Conservation (phyloP, 2,888 invertebrate species). For the Iphiclides podalirius region DNA sequence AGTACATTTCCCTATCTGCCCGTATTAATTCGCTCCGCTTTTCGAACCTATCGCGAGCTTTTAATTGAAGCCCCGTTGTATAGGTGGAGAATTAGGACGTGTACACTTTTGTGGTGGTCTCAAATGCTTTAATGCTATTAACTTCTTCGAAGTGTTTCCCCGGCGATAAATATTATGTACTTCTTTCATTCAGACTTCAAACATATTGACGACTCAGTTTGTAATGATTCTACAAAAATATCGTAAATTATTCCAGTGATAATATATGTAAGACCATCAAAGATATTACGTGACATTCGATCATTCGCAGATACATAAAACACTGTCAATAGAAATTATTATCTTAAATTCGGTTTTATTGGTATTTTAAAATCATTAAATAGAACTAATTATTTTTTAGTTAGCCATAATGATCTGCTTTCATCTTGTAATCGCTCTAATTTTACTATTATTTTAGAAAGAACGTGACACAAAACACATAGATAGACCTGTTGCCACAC, state of each 20-base stretch:
- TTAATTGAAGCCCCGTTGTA: constrained; percentile 69
- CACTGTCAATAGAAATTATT: too few species aligned
- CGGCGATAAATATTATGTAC: constrained; percentile 58
- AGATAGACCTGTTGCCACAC: too few species aligned
- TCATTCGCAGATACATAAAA: too few species aligned
- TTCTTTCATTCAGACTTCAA: constrained; percentile 60
- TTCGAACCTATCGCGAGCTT: constrained; percentile 72
- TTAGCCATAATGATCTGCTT: too few species aligned
- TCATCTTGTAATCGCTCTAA: too few species aligned
- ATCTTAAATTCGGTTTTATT: too few species aligned
- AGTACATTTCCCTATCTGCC: constrained; percentile 70
- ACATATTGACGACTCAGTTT: constrained; percentile 6
- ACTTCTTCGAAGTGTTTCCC: constrained; percentile 51
- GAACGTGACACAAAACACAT: too few species aligned
- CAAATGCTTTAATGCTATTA: constrained; percentile 68
- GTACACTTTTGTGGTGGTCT: constrained; percentile 65
- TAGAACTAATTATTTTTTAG: too few species aligned
- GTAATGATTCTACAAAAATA: constrained; percentile 11
- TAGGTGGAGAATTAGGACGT: constrained; percentile 78
- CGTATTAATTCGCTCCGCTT: constrained; percentile 65
- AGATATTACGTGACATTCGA: too few species aligned
- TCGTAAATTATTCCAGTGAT: constrained; percentile 1
- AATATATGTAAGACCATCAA: constrained; percentile 16
- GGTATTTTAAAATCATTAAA: too few species aligned
- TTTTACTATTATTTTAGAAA: too few species aligned